phyloP scores from a whole-genome alignment of 2,888 invertebrate genomes.

The Tetragonula carbonaria region DNA sequence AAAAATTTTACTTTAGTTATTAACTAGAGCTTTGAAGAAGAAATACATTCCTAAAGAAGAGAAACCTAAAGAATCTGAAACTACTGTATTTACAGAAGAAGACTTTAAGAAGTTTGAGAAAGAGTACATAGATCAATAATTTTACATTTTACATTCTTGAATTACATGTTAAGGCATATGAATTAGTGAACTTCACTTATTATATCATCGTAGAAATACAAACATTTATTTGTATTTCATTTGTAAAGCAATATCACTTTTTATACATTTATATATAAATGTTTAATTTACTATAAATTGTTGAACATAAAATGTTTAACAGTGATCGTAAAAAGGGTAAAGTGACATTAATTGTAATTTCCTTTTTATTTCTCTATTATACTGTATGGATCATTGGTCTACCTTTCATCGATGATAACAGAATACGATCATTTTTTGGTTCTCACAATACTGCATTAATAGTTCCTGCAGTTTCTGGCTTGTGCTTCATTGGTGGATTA shows the following conservation, averaged over 20 bases:
- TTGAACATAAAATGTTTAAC: constrained; percentile 72
- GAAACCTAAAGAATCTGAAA: constrained; percentile 85
- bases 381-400: constrained; percentile 89
- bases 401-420: constrained; percentile 88
- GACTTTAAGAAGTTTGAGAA: constrained; percentile 88
- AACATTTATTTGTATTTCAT: constrained; percentile 8
- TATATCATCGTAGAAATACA: background rate
- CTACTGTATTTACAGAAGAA: constrained; percentile 89
- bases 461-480: constrained; percentile 87
- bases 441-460: constrained; percentile 85
- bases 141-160: background rate
- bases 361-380: constrained; percentile 86
- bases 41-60: constrained; percentile 84
- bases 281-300: background rate
- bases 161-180: background rate
- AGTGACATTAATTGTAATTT: constrained; percentile 85
- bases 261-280: constrained; percentile 11
- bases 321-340: constrained; percentile 87
- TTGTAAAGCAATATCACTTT: background rate
- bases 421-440: constrained; percentile 84
- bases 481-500: constrained; percentile 88
- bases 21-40: constrained; percentile 85
- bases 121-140: constrained; percentile 84
- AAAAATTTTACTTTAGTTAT: constrained; percentile 83
- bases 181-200: constrained; percentile 1